A percentile compares a stretch with the other conserved stretches of the same genome.
Conservation (phyloP, 2,888 invertebrate genomes). For the Ligdia adustata region DNA sequence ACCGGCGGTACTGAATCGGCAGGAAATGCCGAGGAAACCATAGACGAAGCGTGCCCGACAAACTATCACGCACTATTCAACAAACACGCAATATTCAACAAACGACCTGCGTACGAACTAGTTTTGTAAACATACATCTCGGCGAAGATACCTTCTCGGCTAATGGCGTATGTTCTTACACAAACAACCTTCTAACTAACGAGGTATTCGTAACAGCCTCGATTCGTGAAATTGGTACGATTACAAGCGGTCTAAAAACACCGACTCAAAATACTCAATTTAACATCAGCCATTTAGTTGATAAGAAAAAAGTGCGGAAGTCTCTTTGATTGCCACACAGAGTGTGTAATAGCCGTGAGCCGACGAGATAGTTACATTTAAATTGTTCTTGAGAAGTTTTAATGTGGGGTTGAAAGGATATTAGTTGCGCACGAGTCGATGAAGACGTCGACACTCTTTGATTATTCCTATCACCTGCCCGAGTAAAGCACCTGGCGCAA, state of each 20-base stretch:
- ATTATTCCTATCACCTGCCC: constrained; percentile 66
- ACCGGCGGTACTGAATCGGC: constrained; percentile 48
- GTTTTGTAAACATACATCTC: constrained; percentile 52
- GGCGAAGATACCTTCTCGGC: constrained; percentile 18
- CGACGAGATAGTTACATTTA: constrained; percentile 46
- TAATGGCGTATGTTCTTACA: constrained; percentile 28
- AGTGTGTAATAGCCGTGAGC: constrained; percentile 47
- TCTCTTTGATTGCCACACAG: constrained; percentile 58
- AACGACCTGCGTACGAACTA: constrained; percentile 48
- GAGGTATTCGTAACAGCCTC: constrained; percentile 35
- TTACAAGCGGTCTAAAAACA: constrained; percentile 43
- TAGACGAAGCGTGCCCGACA: constrained; percentile 56
- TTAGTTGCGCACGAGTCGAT: constrained; percentile 74
- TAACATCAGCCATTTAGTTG: constrained; percentile 66
- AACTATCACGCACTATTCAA: constrained; percentile 66
- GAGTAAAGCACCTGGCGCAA: constrained; percentile 56
- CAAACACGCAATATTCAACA: constrained; percentile 60
- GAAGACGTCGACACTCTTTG: constrained; percentile 57
- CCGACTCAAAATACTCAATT: constrained; percentile 63
- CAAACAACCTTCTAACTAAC: constrained; percentile 36
- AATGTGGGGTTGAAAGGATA: constrained; percentile 58
- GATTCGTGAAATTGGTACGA: constrained; percentile 38
- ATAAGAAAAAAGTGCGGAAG: constrained; percentile 61
- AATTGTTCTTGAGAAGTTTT: constrained; percentile 51
- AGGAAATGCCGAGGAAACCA: constrained; percentile 72